Conservation (phyloP, 2,888 invertebrate species). For the Anaspis maculata region DNA sequence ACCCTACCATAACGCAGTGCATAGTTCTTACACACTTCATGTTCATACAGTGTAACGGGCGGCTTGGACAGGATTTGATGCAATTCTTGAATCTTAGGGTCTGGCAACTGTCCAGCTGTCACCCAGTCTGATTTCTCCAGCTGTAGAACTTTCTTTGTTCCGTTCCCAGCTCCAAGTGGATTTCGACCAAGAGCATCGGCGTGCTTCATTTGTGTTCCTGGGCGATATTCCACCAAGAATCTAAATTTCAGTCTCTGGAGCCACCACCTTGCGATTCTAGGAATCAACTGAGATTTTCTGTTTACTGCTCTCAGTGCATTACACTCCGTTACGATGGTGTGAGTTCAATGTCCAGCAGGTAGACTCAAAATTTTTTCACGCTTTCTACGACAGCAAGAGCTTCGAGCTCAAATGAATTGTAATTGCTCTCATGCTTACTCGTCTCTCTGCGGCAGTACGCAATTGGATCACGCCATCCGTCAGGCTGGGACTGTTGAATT, state of each 20-base stretch:
- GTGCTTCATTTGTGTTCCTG: slow-evolving; percentile 1
- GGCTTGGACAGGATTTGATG: background rate
- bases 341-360: background rate
- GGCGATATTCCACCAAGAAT: background rate
- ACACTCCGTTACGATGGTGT: slow-evolving; percentile 2
- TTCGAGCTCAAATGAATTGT: slow-evolving; percentile 1
- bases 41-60: background rate
- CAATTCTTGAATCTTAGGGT: background rate
- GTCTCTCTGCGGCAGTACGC: background rate
- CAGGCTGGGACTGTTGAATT: background rate
- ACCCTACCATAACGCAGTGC: background rate
- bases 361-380: background rate
- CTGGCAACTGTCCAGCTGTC: background rate
- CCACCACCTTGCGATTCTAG: slow-evolving; percentile 1
- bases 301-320: slow-evolving; percentile 1
- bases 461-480: background rate
- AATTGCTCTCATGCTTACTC: background rate
- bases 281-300: background rate
- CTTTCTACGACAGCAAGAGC: slow-evolving; percentile 1
- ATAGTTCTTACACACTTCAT: background rate
- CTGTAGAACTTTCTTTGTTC: background rate
- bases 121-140: background rate
- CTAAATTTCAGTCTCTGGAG: background rate
- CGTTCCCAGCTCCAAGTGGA: background rate
- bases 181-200: slow-evolving; percentile 1